Evolutionary conservation across 2,113 vertebrate genomes (phyloP).

Genomic region (Arenaria interpres): DNA sequence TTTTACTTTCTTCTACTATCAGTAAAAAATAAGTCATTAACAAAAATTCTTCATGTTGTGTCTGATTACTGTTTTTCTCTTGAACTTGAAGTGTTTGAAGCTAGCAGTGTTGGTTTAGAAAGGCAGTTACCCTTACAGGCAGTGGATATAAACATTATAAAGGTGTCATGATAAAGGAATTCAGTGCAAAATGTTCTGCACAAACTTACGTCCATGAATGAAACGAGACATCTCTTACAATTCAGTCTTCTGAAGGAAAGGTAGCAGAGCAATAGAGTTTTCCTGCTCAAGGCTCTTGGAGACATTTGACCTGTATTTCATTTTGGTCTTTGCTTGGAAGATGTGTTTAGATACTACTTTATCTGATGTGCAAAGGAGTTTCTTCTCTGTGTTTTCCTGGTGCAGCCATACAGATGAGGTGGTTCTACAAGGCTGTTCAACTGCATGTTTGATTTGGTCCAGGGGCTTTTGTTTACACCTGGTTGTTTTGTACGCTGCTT

Average conservation of each 20-base stretch:
- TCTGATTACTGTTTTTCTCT: not conserved
- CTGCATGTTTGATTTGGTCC: not conserved
- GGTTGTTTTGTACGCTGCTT: not conserved
- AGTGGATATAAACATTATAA: slow-evolving; percentile 1
- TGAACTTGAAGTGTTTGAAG: not conserved
- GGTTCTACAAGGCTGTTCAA: not conserved
- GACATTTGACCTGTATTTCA: not conserved
- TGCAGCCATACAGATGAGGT: not conserved
- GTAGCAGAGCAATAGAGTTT: not conserved
- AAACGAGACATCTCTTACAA: not conserved
- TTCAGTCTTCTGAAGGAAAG: not conserved
- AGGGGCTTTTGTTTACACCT: not conserved
- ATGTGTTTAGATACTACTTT: not conserved
- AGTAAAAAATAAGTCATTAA: not conserved
- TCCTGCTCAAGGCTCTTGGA: not conserved
- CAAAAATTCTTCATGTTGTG: not conserved
- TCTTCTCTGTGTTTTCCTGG: not conserved
- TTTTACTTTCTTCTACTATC: not conserved
- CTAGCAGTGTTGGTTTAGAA: not conserved
- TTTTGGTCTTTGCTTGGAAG: not conserved
- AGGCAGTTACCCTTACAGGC: not conserved
- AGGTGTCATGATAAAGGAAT: not conserved
- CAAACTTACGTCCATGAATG: not conserved
- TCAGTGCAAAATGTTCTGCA: not conserved
- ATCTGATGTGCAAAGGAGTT: not conserved